A percentile compares a stretch with the other conserved stretches of the same genome.
These are phyloP conservation scores for Eubasilissa regina DNA, from an alignment of 1,140 invertebrate genomes.

Conservation along the genomic window DNA sequence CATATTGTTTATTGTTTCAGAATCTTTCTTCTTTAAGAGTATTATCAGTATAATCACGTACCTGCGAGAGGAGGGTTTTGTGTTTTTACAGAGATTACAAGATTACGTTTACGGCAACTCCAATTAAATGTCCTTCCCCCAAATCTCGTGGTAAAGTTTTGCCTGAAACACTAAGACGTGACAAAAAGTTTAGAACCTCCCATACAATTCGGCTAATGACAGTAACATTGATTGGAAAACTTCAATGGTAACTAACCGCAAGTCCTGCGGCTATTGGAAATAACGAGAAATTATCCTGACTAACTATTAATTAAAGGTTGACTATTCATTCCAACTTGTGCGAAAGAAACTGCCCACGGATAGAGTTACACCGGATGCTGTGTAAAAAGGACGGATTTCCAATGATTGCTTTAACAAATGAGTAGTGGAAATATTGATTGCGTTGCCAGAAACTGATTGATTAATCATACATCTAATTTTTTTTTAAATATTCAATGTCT, in stretches of 20 bases:
- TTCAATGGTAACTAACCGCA: conserved; percentile 31
- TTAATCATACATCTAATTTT: too few relatives aligned
- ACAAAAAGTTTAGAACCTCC: conserved; percentile 40
- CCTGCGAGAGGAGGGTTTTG: neutral
- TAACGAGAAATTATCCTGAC: conserved; percentile 27
- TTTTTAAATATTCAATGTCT: too few relatives aligned
- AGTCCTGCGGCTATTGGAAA: conserved; percentile 11
- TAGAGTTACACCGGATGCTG: neutral
- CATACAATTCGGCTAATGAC: conserved; percentile 48
- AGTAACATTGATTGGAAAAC: conserved; percentile 52
- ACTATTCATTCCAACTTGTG: conserved; percentile 4
- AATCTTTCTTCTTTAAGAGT: too few relatives aligned
- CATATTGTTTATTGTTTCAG: too few relatives aligned
- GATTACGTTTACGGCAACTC: conserved; percentile 25
- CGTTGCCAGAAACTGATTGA: too few relatives aligned
- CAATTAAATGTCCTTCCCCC: conserved; percentile 33
- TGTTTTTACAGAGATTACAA: conserved; percentile 37
- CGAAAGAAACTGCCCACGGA: conserved; percentile 5
- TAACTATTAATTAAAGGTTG: conserved; percentile 15
- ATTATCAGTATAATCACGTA: conserved; percentile 12
- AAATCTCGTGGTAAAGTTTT: conserved; percentile 14
- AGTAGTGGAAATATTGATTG: too few relatives aligned
- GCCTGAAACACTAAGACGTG: conserved; percentile 44
- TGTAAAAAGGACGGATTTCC: neutral
- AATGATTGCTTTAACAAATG: too few relatives aligned